phyloP scores from a whole-genome alignment of 2,113 vertebrate species.

The Riparia riparia region DNA sequence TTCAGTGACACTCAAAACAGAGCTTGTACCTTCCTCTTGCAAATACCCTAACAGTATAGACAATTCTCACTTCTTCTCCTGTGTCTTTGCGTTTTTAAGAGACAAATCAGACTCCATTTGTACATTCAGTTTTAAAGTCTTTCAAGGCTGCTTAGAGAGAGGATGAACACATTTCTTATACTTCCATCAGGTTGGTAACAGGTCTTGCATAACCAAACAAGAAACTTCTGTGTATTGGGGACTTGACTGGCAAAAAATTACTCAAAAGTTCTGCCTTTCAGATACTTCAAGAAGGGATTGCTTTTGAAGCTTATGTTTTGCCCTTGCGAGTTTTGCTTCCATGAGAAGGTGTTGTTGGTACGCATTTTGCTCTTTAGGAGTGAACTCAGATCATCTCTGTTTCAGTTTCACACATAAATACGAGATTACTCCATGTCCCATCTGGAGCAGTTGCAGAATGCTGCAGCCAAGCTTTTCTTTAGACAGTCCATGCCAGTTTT shows the following conservation, averaged over 20 bases:
- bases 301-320: not conserved
- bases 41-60: not conserved
- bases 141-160: not conserved
- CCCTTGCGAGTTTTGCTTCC: not conserved
- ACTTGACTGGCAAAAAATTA: not conserved
- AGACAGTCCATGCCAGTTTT: accelerated
- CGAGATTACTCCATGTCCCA: not conserved
- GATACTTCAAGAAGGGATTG: not conserved
- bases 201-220: not conserved
- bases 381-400: not conserved
- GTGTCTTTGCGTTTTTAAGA: not conserved
- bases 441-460: not conserved
- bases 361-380: not conserved
- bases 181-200: not conserved
- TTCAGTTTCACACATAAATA: not conserved
- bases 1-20: not conserved
- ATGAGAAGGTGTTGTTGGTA: not conserved
- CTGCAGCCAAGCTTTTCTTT: not conserved
- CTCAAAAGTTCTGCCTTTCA: not conserved
- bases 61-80: not conserved
- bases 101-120: not conserved
- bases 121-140: not conserved
- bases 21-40: not conserved
- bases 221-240: not conserved
- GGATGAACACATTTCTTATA: not conserved